Evolutionary conservation across 2,797 vertebrate genomes (phyloP), one percentile per base, ranked within the genome.

Genomic region (Alcedo quadribrachys): DNA sequence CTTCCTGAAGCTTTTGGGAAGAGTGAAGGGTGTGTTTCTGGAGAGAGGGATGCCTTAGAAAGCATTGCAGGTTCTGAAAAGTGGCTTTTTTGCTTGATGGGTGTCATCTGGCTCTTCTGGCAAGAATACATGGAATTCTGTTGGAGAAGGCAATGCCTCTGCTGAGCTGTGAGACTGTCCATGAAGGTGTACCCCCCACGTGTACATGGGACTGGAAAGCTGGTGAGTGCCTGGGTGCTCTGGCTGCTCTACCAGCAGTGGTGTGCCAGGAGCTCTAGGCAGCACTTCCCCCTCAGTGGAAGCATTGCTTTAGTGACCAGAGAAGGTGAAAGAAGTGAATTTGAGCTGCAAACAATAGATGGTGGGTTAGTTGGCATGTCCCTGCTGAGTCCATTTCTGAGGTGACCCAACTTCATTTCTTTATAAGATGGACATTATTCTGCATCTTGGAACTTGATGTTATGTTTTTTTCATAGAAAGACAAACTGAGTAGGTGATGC

Each of bases 301-400:
- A 73, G 6, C 1, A 1, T 27, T 1, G 1, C 63, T 75, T 50
- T 45, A 58, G 61, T 48, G 30, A 24, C 53, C 53, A 85, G 42
- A 13, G 93, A 96, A 73, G 91, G 94, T 2, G n/a, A 92, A 90
- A 93, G 82, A 46, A 74, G 53, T 71, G 86, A 78, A 63, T 15
- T 10, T 19, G 74, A 15, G 21, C 50, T 88, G 82, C 68, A 78
- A 68, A 60, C 27, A 12, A 9, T 6, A n/a, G 69, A 7, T 14
- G 48, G 4, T 20, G 79, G 32, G 19, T 45, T 63, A 35, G 33
- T 11, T 75, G 48, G 45, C 27, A 4, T n/a, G 35, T 62, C 50
- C 83, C 2, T 21, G 25, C 37, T 10, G 50, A 33, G 20, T 65
- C 61, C 24, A 16, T 68, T 78, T 78, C 65, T 55, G 58, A 83